Conservation (phyloP, 2,797 vertebrate genomes). For the Synanceia verrucosa region DNA sequence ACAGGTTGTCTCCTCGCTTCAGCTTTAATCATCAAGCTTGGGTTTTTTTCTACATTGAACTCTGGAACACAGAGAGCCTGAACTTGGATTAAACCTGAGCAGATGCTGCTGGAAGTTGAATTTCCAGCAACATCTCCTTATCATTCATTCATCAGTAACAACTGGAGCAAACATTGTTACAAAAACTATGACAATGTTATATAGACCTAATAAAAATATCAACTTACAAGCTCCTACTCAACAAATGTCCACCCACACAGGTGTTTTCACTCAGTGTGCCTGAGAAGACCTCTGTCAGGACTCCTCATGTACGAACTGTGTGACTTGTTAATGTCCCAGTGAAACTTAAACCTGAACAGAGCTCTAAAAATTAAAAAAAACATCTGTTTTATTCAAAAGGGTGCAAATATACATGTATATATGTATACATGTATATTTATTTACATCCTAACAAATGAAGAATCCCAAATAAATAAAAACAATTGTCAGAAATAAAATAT, state of each 20-base stretch:
- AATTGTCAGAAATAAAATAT: neutral
- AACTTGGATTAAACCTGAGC: neutral
- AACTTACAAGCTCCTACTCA: neutral
- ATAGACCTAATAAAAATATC: neutral
- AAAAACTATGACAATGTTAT: neutral
- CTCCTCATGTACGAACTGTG: neutral
- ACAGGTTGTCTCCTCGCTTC: neutral
- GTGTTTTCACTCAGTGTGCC: neutral
- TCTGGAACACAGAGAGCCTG: neutral
- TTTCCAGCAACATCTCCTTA: neutral
- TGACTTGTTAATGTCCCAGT: neutral
- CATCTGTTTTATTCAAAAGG: neutral
- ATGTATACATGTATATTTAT: neutral
- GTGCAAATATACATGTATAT: neutral
- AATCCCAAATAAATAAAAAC: neutral
- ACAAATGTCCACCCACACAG: neutral
- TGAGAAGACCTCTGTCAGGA: neutral
- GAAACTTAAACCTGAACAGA: neutral
- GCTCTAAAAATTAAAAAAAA: neutral
- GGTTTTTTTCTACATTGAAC: neutral
- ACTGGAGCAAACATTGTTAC: neutral
- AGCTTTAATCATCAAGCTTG: neutral
- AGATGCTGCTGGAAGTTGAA: neutral
- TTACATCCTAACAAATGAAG: neutral
- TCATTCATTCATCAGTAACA: neutral